Evolutionary conservation across 2,797 vertebrate species (phyloP).

Genomic region (Luscinia megarhynchos): DNA sequence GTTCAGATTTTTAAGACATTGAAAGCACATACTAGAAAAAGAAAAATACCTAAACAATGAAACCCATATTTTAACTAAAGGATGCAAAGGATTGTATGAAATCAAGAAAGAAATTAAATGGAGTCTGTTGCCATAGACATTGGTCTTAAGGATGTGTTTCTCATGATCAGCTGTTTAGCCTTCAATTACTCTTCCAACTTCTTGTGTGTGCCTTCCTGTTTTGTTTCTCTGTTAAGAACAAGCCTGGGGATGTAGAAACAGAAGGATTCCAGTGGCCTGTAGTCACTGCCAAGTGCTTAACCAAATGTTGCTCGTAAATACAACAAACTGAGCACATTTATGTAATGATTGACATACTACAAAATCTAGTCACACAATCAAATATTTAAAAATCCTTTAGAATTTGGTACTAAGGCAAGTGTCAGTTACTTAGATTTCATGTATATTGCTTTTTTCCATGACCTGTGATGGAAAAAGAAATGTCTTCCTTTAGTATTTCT

Average conservation of each 20-base stretch:
- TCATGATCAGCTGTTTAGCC: neutral
- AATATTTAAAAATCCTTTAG: neutral
- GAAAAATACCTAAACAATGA: neutral
- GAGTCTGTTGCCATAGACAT: neutral
- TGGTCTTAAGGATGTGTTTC: neutral
- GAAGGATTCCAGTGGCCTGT: neutral
- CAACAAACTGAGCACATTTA: neutral
- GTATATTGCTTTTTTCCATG: neutral
- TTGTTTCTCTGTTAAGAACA: neutral
- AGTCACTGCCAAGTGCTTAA: neutral
- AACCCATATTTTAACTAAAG: neutral
- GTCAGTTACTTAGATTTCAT: neutral
- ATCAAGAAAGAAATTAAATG: neutral
- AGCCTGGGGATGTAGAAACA: neutral
- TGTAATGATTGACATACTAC: neutral
- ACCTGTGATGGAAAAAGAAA: neutral
- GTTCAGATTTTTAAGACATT: neutral
- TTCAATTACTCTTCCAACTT: neutral
- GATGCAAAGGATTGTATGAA: neutral
- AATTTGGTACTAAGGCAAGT: neutral
- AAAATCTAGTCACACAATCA: neutral
- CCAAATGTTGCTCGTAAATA: neutral
- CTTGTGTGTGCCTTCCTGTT: rapidly evolving
- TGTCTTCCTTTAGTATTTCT: neutral
- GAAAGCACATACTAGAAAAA: neutral